Percentiles rank a stretch among this genome's conserved stretches.
phyloP scores from a whole-genome alignment of 2,888 invertebrate genomes.

The Agriotes lineatus region DNA sequence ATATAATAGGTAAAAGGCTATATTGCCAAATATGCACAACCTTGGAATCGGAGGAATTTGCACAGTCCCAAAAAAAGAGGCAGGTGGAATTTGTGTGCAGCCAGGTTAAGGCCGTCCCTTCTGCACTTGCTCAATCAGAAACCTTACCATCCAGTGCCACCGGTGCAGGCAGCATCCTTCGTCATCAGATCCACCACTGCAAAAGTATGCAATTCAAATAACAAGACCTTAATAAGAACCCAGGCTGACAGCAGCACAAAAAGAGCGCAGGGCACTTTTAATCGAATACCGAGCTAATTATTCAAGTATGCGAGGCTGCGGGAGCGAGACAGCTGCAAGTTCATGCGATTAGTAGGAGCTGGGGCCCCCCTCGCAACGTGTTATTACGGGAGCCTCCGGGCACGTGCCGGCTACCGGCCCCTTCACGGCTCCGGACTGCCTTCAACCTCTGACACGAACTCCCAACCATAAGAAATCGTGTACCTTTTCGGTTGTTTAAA shows the following conservation, averaged over 20 bases:
- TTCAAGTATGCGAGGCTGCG: constrained; percentile 48
- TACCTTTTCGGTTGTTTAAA: no score
- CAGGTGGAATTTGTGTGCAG: no score
- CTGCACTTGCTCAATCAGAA: no score
- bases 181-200: background rate
- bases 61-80: no score
- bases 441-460: constrained; percentile 44
- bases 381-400: constrained; percentile 56
- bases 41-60: no score
- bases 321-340: constrained; percentile 27
- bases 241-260: constrained; percentile 9
- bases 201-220: constrained; percentile 29
- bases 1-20: no score
- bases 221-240: constrained; percentile 31
- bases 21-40: no score
- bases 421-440: constrained; percentile 30
- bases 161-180: no score
- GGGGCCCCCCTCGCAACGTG: constrained; percentile 45
- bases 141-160: no score
- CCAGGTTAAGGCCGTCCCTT: no score
- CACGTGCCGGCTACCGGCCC: constrained; percentile 61
- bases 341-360: constrained; percentile 45
- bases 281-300: constrained; percentile 49
- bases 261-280: constrained; percentile 36
- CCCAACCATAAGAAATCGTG: no score